phyloP scores from a whole-genome alignment of 2,797 vertebrate species.

The Eulemur albifrons region DNA sequence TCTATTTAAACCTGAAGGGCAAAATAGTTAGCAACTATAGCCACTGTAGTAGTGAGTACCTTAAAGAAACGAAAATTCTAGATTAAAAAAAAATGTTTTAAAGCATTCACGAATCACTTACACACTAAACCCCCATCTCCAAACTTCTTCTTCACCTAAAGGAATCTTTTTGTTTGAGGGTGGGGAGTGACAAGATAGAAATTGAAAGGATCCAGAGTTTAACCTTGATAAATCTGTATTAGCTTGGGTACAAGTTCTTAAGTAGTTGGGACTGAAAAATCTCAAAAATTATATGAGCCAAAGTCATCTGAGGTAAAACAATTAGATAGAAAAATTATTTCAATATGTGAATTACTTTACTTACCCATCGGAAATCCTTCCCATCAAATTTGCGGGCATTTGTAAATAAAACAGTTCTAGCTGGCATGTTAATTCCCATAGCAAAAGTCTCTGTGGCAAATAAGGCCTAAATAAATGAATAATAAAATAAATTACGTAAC shows the following conservation, averaged over 20 bases:
- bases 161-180: not conserved
- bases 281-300: not conserved
- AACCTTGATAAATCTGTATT: not conserved
- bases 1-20: not conserved
- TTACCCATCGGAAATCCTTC: constrained; percentile 98
- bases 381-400: constrained; percentile 98
- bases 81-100: not conserved
- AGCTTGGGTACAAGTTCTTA: not conserved
- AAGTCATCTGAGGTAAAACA: constrained; percentile 49
- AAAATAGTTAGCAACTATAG: not conserved
- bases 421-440: constrained; percentile 99
- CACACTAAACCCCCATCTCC: not conserved
- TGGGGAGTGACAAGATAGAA: not conserved
- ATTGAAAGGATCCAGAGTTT: not conserved
- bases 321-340: not conserved
- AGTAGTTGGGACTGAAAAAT: not conserved
- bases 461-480: constrained; percentile 89
- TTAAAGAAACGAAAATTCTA: constrained; percentile 18
- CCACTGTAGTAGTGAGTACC: not conserved
- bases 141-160: not conserved
- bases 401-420: constrained; percentile 97
- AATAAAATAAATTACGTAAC: constrained; percentile 47
- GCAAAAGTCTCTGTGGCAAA: constrained; percentile 99
- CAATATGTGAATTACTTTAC: constrained; percentile 57
- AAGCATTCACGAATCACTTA: not conserved